These are phyloP conservation scores for Axinella damicornis DNA, from an alignment of 37 sponge, comb jelly and placozoan genomes.

Conservation along the genomic window DNA sequence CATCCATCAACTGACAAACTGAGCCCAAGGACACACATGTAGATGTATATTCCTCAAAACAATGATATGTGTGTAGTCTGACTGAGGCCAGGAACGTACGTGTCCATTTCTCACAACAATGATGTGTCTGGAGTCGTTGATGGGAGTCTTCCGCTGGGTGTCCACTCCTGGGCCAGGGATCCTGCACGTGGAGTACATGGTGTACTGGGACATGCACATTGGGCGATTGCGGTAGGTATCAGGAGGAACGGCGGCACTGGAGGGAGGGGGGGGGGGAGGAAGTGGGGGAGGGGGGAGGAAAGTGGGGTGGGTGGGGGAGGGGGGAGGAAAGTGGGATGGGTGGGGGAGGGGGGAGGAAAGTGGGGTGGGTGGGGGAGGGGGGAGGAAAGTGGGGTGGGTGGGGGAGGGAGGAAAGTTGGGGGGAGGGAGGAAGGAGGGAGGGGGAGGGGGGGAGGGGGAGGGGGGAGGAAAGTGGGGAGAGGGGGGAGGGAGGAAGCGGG, in stretches of 20 bases:
- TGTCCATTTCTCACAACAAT: constrained; percentile 81
- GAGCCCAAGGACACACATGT: too few species aligned
- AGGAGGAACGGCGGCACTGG: constrained; percentile 64
- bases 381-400: not conserved
- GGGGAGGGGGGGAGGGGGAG: not conserved
- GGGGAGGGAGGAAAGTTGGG: not conserved
- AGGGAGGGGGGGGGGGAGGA: not conserved
- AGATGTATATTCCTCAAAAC: too few species aligned
- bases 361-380: not conserved
- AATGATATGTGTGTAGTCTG: too few species aligned
- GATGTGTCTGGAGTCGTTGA: constrained; percentile 55
- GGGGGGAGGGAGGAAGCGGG: too few species aligned
- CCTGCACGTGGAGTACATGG: constrained; percentile 61
- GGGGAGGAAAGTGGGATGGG: not conserved
- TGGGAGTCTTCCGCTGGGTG: constrained; percentile 29
- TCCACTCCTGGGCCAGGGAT: constrained; percentile 66
- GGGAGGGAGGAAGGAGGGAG: not conserved
- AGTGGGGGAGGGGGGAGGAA: not conserved
- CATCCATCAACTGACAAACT: too few species aligned
- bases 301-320: not conserved
- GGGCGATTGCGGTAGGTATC: constrained; percentile 60
- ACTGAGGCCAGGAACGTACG: constrained; percentile 28
- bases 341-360: not conserved
- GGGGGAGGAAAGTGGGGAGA: constrained; percentile 14
- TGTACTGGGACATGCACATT: constrained; percentile 81